Conservation (phyloP, 1,140 invertebrate species). For the Scaptomyza hsui region DNA sequence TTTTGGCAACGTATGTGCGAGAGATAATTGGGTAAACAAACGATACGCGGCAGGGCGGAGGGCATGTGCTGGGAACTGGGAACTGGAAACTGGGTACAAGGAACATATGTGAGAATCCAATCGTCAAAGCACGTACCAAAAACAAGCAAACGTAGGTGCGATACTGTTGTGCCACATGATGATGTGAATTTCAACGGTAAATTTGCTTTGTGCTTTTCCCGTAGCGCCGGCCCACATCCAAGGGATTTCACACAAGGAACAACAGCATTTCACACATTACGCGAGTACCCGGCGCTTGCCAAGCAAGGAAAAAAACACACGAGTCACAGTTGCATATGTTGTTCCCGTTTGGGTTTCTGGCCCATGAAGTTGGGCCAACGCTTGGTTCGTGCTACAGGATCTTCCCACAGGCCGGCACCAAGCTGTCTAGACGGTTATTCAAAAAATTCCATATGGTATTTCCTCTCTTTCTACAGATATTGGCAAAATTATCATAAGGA, state of each 20-base stretch:
- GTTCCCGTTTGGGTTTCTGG: slow-evolving; percentile 4
- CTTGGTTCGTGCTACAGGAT: slow-evolving; percentile 44
- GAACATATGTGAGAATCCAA: slow-evolving; percentile 35
- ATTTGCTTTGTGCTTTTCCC: slow-evolving; percentile 67
- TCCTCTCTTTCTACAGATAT: slow-evolving; percentile 52
- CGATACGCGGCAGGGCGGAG: slow-evolving; percentile 27
- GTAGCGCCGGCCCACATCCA: slow-evolving; percentile 63
- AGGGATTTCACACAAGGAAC: slow-evolving; percentile 72
- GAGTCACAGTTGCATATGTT: slow-evolving; percentile 77
- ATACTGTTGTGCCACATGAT: slow-evolving; percentile 61
- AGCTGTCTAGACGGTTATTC: slow-evolving; percentile 50
- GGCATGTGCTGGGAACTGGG: slow-evolving; percentile 22
- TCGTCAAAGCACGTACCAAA: slow-evolving; percentile 60
- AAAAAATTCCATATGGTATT: slow-evolving; percentile 64
- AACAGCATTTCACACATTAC: slow-evolving; percentile 48
- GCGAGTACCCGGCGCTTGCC: slow-evolving; percentile 52
- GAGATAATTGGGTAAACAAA: slow-evolving; percentile 63
- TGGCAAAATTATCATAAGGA: slow-evolving; percentile 42
- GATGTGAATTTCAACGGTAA: slow-evolving; percentile 40
- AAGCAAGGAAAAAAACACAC: slow-evolving; percentile 58
- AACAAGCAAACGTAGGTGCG: slow-evolving; percentile 54
- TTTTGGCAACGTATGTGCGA: slow-evolving; percentile 44
- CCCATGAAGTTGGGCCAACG: background rate
- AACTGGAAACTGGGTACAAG: background rate
- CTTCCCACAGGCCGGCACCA: slow-evolving; percentile 44